phyloP scores from a whole-genome alignment of 1,140 invertebrate genomes.

The Leucophenga varia region DNA sequence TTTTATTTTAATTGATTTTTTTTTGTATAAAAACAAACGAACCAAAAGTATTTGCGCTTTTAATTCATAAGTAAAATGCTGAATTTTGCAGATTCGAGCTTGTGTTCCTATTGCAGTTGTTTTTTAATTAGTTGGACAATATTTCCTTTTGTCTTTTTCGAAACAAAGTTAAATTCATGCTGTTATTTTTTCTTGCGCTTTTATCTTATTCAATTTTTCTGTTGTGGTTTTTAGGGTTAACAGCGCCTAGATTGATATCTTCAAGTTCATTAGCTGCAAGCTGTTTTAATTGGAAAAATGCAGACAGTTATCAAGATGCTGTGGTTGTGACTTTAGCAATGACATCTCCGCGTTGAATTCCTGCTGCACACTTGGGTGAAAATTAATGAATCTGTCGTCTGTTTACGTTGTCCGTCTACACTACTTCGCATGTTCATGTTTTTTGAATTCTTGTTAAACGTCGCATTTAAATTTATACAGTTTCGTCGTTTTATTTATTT shows the following conservation, averaged over 20 bases:
- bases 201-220: conserved; percentile 14
- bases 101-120: no score
- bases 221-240: conserved; percentile 35
- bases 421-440: conserved; percentile 10
- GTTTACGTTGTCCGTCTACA: conserved; percentile 8
- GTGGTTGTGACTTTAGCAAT: background rate
- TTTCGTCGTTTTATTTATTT: conserved; percentile 5
- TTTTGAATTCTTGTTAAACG: conserved; percentile 43
- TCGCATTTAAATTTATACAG: conserved; percentile 19
- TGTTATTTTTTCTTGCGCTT: conserved; percentile 17
- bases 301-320: conserved; percentile 11
- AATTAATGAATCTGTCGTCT: conserved; percentile 52
- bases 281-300: conserved; percentile 52
- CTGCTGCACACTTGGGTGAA: conserved; percentile 43
- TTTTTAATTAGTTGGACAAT: conserved; percentile 7
- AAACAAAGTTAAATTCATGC: no score
- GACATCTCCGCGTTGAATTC: background rate
- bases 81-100: no score
- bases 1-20: no score
- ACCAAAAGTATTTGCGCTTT: no score
- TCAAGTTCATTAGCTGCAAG: conserved; percentile 54
- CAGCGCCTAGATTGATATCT: conserved; percentile 54
- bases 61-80: no score
- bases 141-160: conserved; percentile 4
- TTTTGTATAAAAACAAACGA: no score